phyloP scores from a whole-genome alignment of 2,113 vertebrate genomes.

The Diadophis punctatus region DNA sequence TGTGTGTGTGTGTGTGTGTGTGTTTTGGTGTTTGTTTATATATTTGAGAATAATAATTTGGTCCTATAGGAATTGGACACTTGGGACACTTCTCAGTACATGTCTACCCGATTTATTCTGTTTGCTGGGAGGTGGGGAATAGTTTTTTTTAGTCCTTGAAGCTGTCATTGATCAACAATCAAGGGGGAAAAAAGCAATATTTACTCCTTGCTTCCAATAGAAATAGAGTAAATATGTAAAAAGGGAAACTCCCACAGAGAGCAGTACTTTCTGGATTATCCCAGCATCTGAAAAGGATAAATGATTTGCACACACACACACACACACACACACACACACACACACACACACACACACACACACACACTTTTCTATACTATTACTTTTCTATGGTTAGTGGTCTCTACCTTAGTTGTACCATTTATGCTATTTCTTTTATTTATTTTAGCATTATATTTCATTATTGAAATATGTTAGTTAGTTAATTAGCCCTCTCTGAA shows the following conservation, averaged over 20 bases:
- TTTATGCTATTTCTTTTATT: neutral
- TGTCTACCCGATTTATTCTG: neutral
- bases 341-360: neutral
- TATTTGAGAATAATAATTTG: neutral
- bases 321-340: too few relatives aligned
- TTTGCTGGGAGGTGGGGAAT: neutral
- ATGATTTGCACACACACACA: too few relatives aligned
- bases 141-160: neutral
- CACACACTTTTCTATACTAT: neutral
- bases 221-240: neutral
- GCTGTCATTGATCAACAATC: neutral
- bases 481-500: constrained; percentile 6
- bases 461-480: neutral
- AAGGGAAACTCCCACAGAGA: neutral
- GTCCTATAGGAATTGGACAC: neutral
- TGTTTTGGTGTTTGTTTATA: neutral
- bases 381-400: neutral
- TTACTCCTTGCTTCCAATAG: neutral
- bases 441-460: neutral
- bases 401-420: neutral
- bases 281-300: neutral
- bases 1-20: neutral
- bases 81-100: too few relatives aligned
- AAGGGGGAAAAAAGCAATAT: neutral
- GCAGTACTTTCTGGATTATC: neutral